A percentile compares a stretch with the other conserved stretches of the same genome.
These are phyloP conservation scores for Ceratosolen solmsi DNA, from an alignment of 1,140 invertebrate species.

Conservation along the genomic window DNA sequence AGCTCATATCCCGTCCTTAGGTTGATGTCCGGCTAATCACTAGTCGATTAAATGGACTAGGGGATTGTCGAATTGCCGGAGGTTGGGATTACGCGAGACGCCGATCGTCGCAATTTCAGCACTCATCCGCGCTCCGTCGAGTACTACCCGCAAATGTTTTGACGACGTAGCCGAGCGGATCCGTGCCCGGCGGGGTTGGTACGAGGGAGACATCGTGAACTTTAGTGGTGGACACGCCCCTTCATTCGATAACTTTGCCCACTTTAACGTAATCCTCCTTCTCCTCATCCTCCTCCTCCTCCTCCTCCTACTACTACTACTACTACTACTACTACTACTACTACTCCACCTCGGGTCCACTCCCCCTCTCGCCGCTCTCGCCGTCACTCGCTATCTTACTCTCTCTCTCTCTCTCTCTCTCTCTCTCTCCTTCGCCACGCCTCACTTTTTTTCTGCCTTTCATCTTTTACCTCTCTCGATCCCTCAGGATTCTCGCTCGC, in stretches of 20 bases:
- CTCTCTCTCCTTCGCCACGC: constrained; percentile 15
- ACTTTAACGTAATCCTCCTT: background rate
- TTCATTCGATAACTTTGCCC: constrained; percentile 22
- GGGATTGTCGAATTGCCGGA: background rate
- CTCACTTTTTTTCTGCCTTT: constrained; percentile 50
- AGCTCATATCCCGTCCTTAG: constrained; percentile 68
- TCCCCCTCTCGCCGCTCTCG: background rate
- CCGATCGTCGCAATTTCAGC: background rate
- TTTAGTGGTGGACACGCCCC: constrained; percentile 44
- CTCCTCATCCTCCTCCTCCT: background rate
- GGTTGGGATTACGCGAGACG: background rate
- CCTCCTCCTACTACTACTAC: no score
- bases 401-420: background rate
- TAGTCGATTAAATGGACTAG: background rate
- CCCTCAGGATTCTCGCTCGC: background rate
- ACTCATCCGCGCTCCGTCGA: background rate
- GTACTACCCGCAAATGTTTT: constrained; percentile 1
- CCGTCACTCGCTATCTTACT: background rate
- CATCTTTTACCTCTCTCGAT: constrained; percentile 43
- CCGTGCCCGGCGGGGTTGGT: background rate
- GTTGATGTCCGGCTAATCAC: constrained; percentile 19
- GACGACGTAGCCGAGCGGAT: background rate
- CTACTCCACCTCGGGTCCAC: no score
- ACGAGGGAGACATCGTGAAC: no score
- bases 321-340: no score